Base-by-base conservation (phyloP, 2,888 invertebrate species). In the Troilus luridus region DNA sequence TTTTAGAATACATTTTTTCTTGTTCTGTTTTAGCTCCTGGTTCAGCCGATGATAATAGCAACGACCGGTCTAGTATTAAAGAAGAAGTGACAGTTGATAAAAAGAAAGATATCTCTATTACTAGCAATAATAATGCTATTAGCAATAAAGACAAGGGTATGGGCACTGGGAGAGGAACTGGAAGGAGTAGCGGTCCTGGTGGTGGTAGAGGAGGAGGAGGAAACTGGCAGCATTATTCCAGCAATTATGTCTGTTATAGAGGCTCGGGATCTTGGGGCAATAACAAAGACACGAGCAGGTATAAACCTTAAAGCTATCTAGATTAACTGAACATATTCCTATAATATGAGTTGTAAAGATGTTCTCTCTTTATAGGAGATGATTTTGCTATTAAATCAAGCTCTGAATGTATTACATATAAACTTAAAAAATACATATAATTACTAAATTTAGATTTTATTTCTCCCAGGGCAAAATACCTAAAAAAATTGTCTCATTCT, bases 211-310 rank as follows among this genome's bases (percentile, higher is more conserved):
- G 93, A 92, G 91, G 92, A 93, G 92, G 93, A 92, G 92, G 90
- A 90, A 91, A 77, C 91, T 85, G 92, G 92, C 91, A 90, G 67
- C 90, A 92, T 92, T 91, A 93, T 93, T 93, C 91, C 91, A 88
- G 60, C 88, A 64, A 77, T 60, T 89, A 88, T n/a, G 88, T 64
- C 54, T 88, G 62, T 88, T 91, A 90, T 85, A 91, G 91, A 72
- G 72, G 90, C 21, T 54, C 67, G 0, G 19, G 58, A 7, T 56
- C 90, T 21, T 90, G 90, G 90, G 54, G 56, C 27, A 62, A 27
- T 58, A 90, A 72, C 77, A 90, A 90, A 77, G 90, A 90, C n/a
- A 56, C n/a, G 0, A 89, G 67, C 14, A 62, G 89, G 64, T 62
- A 64, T 64, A 17, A 19, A 60, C 54, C 59, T 88, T 54, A 12